Conservation (phyloP, 2,888 invertebrate species). For the Drepanosiphum platanoidis region DNA sequence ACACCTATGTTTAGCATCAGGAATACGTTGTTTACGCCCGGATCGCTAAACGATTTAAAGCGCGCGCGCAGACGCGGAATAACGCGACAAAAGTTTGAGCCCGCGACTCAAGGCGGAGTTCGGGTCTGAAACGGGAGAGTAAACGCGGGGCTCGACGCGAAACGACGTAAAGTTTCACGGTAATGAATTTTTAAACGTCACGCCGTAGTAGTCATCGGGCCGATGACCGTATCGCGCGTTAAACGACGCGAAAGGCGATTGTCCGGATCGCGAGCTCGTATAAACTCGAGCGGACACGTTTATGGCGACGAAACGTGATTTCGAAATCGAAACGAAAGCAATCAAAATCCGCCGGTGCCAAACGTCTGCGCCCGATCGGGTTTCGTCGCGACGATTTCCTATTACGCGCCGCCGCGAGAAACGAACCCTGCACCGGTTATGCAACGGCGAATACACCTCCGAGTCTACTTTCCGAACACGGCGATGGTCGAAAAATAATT, state of each 20-base stretch:
- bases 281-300: not conserved
- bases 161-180: not conserved
- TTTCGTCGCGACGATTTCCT: not conserved
- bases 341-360: not conserved
- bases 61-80: not conserved
- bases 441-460: not conserved
- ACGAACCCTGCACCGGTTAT: no score
- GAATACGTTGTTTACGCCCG: no score
- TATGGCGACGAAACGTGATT: not conserved
- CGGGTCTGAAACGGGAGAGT: no score
- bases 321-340: not conserved
- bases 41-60: not conserved
- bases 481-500: not conserved
- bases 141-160: no score
- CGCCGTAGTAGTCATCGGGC: not conserved
- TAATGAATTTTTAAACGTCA: not conserved
- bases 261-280: no score
- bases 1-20: no score
- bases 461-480: not conserved
- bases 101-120: no score
- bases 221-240: not conserved
- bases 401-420: not conserved
- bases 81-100: not conserved
- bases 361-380: not conserved
- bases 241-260: not conserved